Percentiles rank a stretch among this genome's conserved stretches.
phyloP scores from a whole-genome alignment of 2,888 invertebrate genomes.

The Lasiommata megera region DNA sequence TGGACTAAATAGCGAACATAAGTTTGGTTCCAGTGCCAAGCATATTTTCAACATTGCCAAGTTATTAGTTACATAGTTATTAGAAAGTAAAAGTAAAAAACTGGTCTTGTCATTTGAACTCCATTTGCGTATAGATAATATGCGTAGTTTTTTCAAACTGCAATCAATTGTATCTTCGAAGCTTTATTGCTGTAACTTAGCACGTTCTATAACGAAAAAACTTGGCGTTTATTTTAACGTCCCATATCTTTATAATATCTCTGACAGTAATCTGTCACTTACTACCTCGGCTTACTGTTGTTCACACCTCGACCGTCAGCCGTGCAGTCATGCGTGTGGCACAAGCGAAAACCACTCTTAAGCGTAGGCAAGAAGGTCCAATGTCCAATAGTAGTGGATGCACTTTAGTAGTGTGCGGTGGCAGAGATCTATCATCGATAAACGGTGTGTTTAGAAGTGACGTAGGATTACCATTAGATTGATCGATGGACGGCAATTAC shows the following conservation, averaged over 20 bases:
- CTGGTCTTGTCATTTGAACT: no score
- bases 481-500: conserved; percentile 44
- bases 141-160: no score
- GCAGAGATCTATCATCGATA: conserved; percentile 50
- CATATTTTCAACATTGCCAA: no score
- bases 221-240: conserved; percentile 1
- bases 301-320: conserved; percentile 10
- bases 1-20: no score
- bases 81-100: no score
- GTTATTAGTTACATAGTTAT: no score
- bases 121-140: no score
- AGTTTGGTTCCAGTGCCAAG: no score
- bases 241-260: conserved; percentile 13
- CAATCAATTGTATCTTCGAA: background rate
- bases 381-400: background rate
- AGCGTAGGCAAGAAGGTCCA: background rate
- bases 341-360: background rate
- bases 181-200: background rate
- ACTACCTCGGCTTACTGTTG: conserved; percentile 11
- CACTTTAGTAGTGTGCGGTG: conserved; percentile 35
- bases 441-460: conserved; percentile 37
- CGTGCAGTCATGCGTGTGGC: background rate
- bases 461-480: conserved; percentile 38
- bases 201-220: background rate
- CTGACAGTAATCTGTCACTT: conserved; percentile 30